A percentile compares a stretch with the other conserved stretches of the same genome.
Conservation (phyloP, 1,140 invertebrate species). For the Drosophila sechellia region DNA sequence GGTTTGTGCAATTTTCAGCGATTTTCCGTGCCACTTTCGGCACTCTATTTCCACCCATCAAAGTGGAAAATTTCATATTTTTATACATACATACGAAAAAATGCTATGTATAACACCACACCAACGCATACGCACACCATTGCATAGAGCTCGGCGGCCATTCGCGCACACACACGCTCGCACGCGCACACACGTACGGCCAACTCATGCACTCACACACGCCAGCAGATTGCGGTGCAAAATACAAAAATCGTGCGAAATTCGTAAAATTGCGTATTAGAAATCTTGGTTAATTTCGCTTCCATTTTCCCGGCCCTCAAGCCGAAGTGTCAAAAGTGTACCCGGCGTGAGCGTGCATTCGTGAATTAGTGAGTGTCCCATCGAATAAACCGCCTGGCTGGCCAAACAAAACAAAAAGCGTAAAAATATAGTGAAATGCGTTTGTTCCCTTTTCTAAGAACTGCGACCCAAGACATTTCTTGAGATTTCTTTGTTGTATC, state of each 20-base stretch:
- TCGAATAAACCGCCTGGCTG: not conserved
- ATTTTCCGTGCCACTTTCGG: conserved; percentile 29
- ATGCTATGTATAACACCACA: conserved; percentile 83
- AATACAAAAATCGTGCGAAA: conserved; percentile 80
- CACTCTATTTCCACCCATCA: conserved; percentile 29
- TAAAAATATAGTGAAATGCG: conserved; percentile 22
- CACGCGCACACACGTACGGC: conserved; percentile 35
- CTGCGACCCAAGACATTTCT: conserved; percentile 53
- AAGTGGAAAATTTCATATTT: conserved; percentile 82
- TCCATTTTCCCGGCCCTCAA: conserved; percentile 2
- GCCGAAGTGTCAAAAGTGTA: conserved; percentile 1
- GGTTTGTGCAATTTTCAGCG: conserved; percentile 16
- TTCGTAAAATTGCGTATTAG: conserved; percentile 78
- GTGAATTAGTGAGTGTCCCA: conserved; percentile 36
- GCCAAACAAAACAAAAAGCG: conserved; percentile 2
- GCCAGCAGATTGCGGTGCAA: conserved; percentile 76
- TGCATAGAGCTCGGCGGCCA: conserved; percentile 51
- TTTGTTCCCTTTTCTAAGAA: conserved; percentile 27
- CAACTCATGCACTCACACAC: conserved; percentile 47
- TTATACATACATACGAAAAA: conserved; percentile 83
- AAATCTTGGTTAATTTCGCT: conserved; percentile 34
- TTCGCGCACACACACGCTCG: conserved; percentile 59
- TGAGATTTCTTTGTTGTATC: conserved; percentile 73
- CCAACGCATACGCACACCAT: conserved; percentile 57
- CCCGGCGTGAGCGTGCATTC: conserved; percentile 12